These are phyloP conservation scores for Therioaphis trifolii DNA, from an alignment of 2,888 invertebrate species.

Conservation along the genomic window DNA sequence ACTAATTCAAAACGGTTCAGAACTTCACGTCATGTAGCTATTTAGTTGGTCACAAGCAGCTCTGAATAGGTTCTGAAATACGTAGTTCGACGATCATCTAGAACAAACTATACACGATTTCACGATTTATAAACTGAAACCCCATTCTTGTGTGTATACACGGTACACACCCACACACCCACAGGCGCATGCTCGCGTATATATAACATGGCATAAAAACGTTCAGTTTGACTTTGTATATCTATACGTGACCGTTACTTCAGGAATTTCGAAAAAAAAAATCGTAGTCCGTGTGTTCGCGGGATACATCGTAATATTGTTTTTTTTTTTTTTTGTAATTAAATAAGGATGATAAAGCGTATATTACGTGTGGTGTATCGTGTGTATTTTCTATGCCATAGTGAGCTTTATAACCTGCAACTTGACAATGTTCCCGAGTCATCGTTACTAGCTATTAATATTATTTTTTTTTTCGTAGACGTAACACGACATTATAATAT, in stretches of 20 bases:
- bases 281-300: slow-evolving; percentile 44
- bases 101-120: neutral
- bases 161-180: too few species aligned
- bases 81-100: neutral
- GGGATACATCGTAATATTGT: neutral
- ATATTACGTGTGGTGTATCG: neutral
- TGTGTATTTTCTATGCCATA: slow-evolving; percentile 8
- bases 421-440: slow-evolving; percentile 1
- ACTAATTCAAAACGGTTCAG: too few species aligned
- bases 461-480: neutral
- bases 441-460: neutral
- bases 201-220: too few species aligned
- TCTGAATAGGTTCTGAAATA: too few species aligned
- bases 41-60: too few species aligned
- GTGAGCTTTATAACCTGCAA: slow-evolving; percentile 25
- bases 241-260: neutral
- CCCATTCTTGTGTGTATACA: too few species aligned
- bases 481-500: neutral
- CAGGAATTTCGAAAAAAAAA: neutral
- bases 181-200: too few species aligned
- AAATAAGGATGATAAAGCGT: slow-evolving; percentile 42
- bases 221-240: too few species aligned
- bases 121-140: neutral
- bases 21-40: too few species aligned
- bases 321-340: slow-evolving; percentile 13